phyloP scores from a whole-genome alignment of 2,888 invertebrate genomes.

The Phragmatobia fuliginosa region DNA sequence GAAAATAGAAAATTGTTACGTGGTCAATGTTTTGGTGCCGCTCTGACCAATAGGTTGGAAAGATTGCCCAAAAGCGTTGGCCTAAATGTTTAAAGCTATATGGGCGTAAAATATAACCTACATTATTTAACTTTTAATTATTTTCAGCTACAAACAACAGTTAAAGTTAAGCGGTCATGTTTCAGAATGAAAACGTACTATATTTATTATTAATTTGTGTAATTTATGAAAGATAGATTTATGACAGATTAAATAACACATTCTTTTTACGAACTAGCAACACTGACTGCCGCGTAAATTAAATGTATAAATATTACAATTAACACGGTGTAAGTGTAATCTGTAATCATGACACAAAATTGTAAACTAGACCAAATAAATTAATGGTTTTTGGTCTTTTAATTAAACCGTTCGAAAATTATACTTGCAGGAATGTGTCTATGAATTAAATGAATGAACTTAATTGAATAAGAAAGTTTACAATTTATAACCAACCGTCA shows the following conservation, averaged over 20 bases:
- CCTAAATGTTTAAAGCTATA: constrained; percentile 19
- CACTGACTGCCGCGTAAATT: not conserved
- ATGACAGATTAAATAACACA: not conserved
- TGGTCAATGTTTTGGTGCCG: constrained; percentile 9
- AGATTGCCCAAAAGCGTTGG: constrained; percentile 13
- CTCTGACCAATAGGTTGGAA: constrained; percentile 20
- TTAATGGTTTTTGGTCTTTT: not conserved
- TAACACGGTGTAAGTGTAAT: not conserved
- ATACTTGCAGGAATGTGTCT: constrained; percentile 2
- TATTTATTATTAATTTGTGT: not conserved
- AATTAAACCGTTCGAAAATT: not conserved
- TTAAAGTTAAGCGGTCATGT: too few relatives aligned
- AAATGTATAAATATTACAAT: not conserved
- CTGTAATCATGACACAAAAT: not conserved
- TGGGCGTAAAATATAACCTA: constrained; percentile 12
- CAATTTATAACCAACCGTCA: not conserved
- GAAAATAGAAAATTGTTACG: not conserved
- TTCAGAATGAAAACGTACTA: too few relatives aligned
- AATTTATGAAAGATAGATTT: not conserved
- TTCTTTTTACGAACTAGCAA: not conserved
- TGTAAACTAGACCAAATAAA: not conserved
- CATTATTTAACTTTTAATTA: not conserved
- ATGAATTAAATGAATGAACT: not conserved
- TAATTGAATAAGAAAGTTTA: not conserved
- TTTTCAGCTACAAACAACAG: not conserved